These are phyloP conservation scores for Ormyrus thymus DNA, from an alignment of 2,888 invertebrate species.

Conservation along the genomic window DNA sequence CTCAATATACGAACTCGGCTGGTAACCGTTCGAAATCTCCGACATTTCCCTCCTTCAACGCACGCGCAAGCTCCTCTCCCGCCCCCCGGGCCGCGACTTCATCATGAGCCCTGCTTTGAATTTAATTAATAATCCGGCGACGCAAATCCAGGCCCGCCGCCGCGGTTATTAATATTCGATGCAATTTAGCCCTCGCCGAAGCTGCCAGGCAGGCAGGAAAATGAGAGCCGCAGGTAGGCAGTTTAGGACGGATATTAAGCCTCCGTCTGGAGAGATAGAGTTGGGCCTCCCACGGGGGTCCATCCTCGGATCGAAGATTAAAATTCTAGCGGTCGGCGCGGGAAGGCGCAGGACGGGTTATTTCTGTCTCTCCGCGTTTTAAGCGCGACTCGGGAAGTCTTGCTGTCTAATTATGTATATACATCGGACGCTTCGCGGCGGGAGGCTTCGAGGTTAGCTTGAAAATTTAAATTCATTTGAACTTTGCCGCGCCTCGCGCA, in stretches of 20 bases:
- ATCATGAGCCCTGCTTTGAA: constrained; percentile 26
- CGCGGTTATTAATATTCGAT: constrained; percentile 53
- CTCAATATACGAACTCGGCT: too few relatives aligned
- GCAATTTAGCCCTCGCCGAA: constrained; percentile 37
- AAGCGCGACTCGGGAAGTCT: neutral
- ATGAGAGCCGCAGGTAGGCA: neutral
- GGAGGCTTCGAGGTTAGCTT: constrained; percentile 3
- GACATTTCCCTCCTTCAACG: too few relatives aligned
- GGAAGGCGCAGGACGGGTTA: too few relatives aligned
- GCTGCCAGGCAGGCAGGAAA: neutral
- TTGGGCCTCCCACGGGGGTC: too few relatives aligned
- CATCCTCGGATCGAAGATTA: neutral
- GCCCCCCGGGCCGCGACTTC: constrained; percentile 4
- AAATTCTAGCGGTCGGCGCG: neutral
- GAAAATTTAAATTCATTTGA: constrained; percentile 50
- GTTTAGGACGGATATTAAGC: constrained; percentile 46
- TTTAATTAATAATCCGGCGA: constrained; percentile 47
- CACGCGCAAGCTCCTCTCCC: too few relatives aligned
- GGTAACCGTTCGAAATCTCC: too few relatives aligned
- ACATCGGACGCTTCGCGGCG: neutral
- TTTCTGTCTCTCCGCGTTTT: constrained; percentile 8
- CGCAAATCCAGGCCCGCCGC: constrained; percentile 5
- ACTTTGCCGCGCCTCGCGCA: constrained; percentile 17
- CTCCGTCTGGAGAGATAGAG: neutral
- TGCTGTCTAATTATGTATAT: constrained; percentile 27